phyloP scores from a whole-genome alignment of 1,140 invertebrate species.

The Drosophila truncata region DNA sequence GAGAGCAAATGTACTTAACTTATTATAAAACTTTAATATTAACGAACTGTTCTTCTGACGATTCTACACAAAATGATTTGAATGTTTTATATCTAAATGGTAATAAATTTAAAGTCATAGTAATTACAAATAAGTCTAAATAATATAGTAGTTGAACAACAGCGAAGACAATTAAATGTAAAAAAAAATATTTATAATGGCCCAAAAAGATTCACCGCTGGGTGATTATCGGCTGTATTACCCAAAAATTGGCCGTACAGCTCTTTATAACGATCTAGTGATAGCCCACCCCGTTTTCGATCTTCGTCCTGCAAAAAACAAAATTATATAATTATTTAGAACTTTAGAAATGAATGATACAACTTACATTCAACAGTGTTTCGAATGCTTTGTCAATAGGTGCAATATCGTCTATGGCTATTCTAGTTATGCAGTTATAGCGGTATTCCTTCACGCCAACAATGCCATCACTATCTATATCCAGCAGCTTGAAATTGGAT shows the following conservation, averaged over 20 bases:
- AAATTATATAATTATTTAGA: neutral
- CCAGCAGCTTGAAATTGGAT: slow-evolving; percentile 92
- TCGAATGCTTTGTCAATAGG: slow-evolving; percentile 92
- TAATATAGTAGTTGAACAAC: slow-evolving; percentile 84
- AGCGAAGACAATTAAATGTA: slow-evolving; percentile 82
- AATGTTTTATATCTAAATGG: slow-evolving; percentile 70
- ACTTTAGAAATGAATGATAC: slow-evolving; percentile 79
- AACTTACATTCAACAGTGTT: slow-evolving; percentile 89
- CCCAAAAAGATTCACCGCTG: slow-evolving; percentile 92
- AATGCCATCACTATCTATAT: slow-evolving; percentile 92
- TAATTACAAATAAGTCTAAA: slow-evolving; percentile 81
- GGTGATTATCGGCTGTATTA: slow-evolving; percentile 90
- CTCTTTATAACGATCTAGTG: slow-evolving; percentile 91
- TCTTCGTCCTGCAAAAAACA: slow-evolving; percentile 89
- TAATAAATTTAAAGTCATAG: slow-evolving; percentile 78
- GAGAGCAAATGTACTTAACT: slow-evolving; percentile 73
- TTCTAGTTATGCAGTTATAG: slow-evolving; percentile 92
- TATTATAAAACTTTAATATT: slow-evolving; percentile 69
- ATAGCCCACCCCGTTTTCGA: slow-evolving; percentile 91
- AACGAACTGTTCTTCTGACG: slow-evolving; percentile 76
- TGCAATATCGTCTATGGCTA: slow-evolving; percentile 91
- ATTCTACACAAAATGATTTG: slow-evolving; percentile 80
- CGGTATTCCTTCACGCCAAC: slow-evolving; percentile 92
- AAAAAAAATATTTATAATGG: slow-evolving; percentile 86
- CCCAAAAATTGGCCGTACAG: slow-evolving; percentile 93